These are phyloP conservation scores for Hecatera dysodea DNA, from an alignment of 2,888 invertebrate genomes.

Conservation along the genomic window DNA sequence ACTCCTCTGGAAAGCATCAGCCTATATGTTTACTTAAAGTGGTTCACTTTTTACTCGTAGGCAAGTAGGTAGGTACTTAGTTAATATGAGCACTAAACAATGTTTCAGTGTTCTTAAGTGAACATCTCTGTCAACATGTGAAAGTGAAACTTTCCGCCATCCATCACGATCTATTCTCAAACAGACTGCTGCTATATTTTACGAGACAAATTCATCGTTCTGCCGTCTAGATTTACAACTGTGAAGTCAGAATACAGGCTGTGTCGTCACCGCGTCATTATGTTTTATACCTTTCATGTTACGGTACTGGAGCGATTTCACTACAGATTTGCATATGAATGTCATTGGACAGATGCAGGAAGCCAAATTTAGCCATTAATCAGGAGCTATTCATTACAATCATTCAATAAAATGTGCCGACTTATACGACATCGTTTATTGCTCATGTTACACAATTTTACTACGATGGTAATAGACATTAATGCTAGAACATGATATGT, in stretches of 20 bases:
- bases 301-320: slow-evolving; percentile 69
- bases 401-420: slow-evolving; percentile 44
- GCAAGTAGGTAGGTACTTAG: slow-evolving; percentile 36
- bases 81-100: slow-evolving; percentile 38
- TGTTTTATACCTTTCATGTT: slow-evolving; percentile 71
- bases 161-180: slow-evolving; percentile 56
- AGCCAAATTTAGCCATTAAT: slow-evolving; percentile 59
- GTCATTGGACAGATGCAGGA: slow-evolving; percentile 64
- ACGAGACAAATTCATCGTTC: slow-evolving; percentile 66
- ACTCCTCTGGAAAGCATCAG: slow-evolving; percentile 27
- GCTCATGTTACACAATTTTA: slow-evolving; percentile 55
- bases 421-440: slow-evolving; percentile 48
- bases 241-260: slow-evolving; percentile 57
- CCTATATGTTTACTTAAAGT: slow-evolving; percentile 38
- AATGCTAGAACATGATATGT: slow-evolving; percentile 53
- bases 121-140: slow-evolving; percentile 47
- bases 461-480: slow-evolving; percentile 50
- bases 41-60: slow-evolving; percentile 35
- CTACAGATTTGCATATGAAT: slow-evolving; percentile 75
- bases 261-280: slow-evolving; percentile 71
- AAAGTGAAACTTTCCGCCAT: slow-evolving; percentile 60
- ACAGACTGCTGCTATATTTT: slow-evolving; percentile 55
- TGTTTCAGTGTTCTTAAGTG: slow-evolving; percentile 48
- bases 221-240: slow-evolving; percentile 66
- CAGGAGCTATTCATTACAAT: slow-evolving; percentile 52